Evolutionary conservation across 1,140 invertebrate species (phyloP).

Genomic region (Ladona fulva): DNA sequence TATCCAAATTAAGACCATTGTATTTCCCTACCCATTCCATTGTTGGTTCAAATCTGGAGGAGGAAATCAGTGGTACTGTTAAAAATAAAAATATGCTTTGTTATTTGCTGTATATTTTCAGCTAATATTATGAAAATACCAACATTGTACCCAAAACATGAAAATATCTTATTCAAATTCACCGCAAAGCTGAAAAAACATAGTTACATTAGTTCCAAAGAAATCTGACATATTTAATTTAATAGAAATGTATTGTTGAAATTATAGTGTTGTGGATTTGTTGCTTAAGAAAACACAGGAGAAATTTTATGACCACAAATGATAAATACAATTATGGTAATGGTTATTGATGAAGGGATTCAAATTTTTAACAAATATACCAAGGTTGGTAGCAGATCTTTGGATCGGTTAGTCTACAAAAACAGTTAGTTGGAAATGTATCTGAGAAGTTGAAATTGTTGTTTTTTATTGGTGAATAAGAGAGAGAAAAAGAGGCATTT

Average conservation of each 20-base stretch:
- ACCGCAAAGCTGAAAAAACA: neutral
- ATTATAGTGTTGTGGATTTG: neutral
- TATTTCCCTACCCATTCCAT: neutral
- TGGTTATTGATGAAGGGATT: neutral
- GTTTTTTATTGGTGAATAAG: neutral
- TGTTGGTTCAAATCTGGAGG: slow-evolving; percentile 4
- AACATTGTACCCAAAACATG: neutral
- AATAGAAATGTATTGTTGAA: neutral
- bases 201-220: neutral
- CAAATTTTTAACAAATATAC: neutral
- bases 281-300: neutral
- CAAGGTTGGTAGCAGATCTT: neutral
- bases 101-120: slow-evolving; percentile 4
- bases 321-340: neutral
- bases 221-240: neutral
- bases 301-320: neutral
- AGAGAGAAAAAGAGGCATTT: slow-evolving; percentile 9
- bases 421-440: neutral
- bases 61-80: slow-evolving; percentile 2
- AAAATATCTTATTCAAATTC: neutral
- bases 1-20: neutral
- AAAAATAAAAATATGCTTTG: neutral
- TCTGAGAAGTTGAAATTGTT: neutral
- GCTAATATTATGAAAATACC: neutral
- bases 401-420: neutral